Percentiles rank a stretch among this genome's conserved stretches.
These are phyloP conservation scores for Ochotona princeps DNA, from an alignment of 2,113 vertebrate species.

Conservation along the genomic window DNA sequence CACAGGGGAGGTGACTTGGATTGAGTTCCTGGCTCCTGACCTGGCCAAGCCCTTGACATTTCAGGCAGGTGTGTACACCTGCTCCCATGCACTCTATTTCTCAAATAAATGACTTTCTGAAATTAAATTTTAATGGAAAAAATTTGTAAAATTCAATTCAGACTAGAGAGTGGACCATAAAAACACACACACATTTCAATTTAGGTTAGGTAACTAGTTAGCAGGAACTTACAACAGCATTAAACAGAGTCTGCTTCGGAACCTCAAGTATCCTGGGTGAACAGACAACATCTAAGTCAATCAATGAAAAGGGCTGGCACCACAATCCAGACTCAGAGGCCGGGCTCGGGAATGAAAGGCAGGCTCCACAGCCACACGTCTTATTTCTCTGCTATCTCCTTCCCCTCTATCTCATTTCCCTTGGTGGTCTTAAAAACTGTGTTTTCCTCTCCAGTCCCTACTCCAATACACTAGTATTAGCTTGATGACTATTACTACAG, in stretches of 20 bases:
- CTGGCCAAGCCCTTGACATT: too few relatives aligned
- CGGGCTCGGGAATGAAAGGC: background rate
- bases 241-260: background rate
- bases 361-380: fast-evolving
- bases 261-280: background rate
- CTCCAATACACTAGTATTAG: background rate
- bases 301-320: background rate
- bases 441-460: background rate
- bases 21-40: too few relatives aligned
- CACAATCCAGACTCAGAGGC: background rate
- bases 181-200: background rate
- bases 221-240: background rate
- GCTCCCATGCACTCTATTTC: too few relatives aligned
- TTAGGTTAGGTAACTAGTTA: background rate
- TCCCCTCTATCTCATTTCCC: background rate
- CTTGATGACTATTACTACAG: background rate
- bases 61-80: too few relatives aligned
- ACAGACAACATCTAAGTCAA: background rate
- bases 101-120: too few relatives aligned
- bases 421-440: too few relatives aligned
- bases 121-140: background rate
- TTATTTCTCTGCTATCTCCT: background rate
- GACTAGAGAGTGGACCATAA: background rate
- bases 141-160: background rate
- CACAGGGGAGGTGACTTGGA: too few relatives aligned